Conservation (phyloP, 2,797 vertebrate genomes). For the Melanotaenia parkinsoni region DNA sequence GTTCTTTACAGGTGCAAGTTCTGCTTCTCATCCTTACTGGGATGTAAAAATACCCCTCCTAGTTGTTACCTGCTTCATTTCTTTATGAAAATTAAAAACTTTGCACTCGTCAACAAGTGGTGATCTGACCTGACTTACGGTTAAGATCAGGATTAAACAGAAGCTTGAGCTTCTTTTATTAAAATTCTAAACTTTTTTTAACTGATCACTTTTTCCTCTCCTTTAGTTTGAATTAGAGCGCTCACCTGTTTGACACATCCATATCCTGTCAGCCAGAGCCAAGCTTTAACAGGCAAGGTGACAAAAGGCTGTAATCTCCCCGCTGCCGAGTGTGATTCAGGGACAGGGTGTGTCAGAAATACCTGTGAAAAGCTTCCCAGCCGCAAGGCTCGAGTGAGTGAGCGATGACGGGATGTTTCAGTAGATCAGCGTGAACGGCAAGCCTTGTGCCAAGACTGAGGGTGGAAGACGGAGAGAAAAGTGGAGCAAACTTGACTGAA, state of each 20-base stretch:
- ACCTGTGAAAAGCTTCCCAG: slow-evolving; percentile 70
- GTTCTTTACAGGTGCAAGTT: slow-evolving; percentile 69
- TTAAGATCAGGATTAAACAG: slow-evolving; percentile 8
- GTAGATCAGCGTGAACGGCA: slow-evolving; percentile 69
- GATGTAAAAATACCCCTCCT: slow-evolving; percentile 27
- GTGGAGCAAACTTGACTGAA: slow-evolving; percentile 59
- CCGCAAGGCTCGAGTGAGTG: slow-evolving; percentile 72
- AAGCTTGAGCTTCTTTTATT: slow-evolving; percentile 39
- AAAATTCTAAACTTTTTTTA: slow-evolving; percentile 25
- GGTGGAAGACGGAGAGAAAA: slow-evolving; percentile 38
- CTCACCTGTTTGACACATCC: slow-evolving; percentile 73
- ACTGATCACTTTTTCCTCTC: slow-evolving; percentile 1
- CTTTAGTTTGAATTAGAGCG: slow-evolving; percentile 49
- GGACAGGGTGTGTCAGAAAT: slow-evolving; percentile 78
- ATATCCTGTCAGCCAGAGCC: slow-evolving; percentile 61
- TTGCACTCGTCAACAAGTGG: slow-evolving; percentile 25
- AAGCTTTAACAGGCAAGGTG: slow-evolving; percentile 74
- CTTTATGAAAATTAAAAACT: slow-evolving; percentile 11
- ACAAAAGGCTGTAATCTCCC: slow-evolving; percentile 83
- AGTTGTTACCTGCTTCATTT: slow-evolving; percentile 26
- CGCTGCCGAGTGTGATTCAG: slow-evolving; percentile 66
- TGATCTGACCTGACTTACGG: slow-evolving; percentile 3
- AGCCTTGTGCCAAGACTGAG: slow-evolving; percentile 68
- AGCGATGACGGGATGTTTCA: slow-evolving; percentile 83
- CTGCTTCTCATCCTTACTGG: slow-evolving; percentile 35